Percentiles rank a stretch among this genome's conserved stretches.
Evolutionary conservation across 2,888 invertebrate genomes (phyloP).

Genomic region (Drosophila demipolita): DNA sequence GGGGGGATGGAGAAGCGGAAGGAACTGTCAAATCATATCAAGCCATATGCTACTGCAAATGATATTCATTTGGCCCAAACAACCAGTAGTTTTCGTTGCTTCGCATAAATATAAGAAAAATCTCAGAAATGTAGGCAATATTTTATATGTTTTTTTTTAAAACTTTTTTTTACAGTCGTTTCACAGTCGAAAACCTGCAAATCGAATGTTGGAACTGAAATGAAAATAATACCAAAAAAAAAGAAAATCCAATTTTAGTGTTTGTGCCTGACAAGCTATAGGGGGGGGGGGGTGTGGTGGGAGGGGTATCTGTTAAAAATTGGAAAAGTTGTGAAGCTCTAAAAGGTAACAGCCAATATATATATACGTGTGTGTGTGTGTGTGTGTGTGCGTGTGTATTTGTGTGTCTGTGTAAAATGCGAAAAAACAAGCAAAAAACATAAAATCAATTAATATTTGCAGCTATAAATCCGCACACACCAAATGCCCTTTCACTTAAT

Average conservation of each 20-base stretch:
- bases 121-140: conserved; percentile 44
- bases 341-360: neutral
- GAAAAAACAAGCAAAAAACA: conserved; percentile 25
- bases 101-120: conserved; percentile 17
- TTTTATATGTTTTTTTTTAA: neutral
- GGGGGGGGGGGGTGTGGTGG: neutral
- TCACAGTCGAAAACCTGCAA: conserved; percentile 13
- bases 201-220: conserved; percentile 37
- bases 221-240: neutral
- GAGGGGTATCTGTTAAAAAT: neutral
- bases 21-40: conserved; percentile 39
- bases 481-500: conserved; percentile 2
- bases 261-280: neutral
- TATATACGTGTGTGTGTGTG: neutral
- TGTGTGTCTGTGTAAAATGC: neutral
- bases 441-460: conserved; percentile 59
- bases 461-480: conserved; percentile 10
- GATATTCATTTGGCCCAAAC: conserved; percentile 34
- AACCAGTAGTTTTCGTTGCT: neutral
- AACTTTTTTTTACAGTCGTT: conserved; percentile 9
- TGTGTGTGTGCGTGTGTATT: neutral
- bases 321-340: neutral
- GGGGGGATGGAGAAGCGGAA: neutral
- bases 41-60: conserved; percentile 42
- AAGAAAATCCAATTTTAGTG: neutral